These are phyloP conservation scores for Coenobita brevimanus DNA, from an alignment of 1,140 invertebrate species.

Conservation along the genomic window DNA sequence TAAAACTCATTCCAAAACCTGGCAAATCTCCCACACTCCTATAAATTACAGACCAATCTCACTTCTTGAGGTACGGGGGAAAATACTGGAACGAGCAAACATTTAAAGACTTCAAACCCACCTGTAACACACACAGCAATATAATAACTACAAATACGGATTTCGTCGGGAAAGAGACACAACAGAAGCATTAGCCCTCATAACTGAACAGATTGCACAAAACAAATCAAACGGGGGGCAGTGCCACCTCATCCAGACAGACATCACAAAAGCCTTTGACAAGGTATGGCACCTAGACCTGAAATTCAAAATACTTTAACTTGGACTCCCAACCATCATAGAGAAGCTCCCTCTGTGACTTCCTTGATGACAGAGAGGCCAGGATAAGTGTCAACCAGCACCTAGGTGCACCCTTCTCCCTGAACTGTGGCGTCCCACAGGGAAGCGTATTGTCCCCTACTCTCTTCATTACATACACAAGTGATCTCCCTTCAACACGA, in stretches of 20 bases:
- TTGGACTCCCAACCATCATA: neutral
- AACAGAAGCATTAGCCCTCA: neutral
- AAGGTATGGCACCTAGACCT: conserved; percentile 15
- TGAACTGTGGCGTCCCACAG: neutral
- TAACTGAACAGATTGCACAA: neutral
- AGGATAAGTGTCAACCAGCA: neutral
- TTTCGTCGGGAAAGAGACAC: no score
- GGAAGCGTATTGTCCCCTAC: conserved; percentile 1
- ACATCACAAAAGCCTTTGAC: conserved; percentile 9
- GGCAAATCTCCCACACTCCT: neutral
- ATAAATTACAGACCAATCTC: neutral
- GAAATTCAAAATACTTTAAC: neutral
- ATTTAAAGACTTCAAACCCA: neutral
- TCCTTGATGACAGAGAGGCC: neutral
- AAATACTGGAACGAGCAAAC: neutral
- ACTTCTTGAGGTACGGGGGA: neutral
- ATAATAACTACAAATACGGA: no score
- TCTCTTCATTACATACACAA: no score
- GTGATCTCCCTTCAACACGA: no score
- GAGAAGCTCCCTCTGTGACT: conserved; percentile 14
- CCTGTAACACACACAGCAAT: neutral
- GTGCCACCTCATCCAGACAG: neutral
- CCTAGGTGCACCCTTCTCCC: neutral
- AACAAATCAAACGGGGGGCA: neutral
- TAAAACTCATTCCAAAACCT: neutral